Evolutionary conservation across 2,113 vertebrate genomes (phyloP).

Genomic region (Otolemur garnettii): DNA sequence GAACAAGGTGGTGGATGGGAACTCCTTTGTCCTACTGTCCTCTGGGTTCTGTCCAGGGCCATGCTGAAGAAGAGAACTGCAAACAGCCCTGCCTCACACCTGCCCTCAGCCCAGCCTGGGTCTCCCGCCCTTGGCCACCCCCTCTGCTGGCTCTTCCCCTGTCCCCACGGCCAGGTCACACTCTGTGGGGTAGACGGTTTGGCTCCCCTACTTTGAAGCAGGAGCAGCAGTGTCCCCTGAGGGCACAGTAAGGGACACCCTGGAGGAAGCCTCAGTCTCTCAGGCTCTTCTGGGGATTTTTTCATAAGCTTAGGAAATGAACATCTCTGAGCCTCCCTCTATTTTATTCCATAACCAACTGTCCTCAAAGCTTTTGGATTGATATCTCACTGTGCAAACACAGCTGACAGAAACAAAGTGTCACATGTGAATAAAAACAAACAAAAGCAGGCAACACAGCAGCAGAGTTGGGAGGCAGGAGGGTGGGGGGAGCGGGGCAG

Average conservation of each 20-base stretch:
- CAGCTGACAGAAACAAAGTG: neutral
- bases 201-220: neutral
- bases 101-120: neutral
- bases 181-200: neutral
- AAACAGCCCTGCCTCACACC: neutral
- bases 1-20: neutral
- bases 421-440: neutral
- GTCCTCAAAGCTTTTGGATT: neutral
- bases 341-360: neutral
- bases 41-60: neutral
- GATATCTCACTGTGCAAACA: neutral
- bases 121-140: neutral
- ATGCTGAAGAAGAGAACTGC: neutral
- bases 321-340: neutral
- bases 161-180: neutral
- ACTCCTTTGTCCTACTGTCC: neutral
- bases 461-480: neutral
- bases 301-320: conserved; percentile 25
- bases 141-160: neutral
- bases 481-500: neutral
- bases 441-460: neutral
- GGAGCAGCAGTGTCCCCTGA: neutral
- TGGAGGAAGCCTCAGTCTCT: neutral
- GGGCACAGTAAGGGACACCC: neutral
- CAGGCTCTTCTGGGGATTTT: neutral